These are phyloP conservation scores for Gambusia affinis DNA, from an alignment of 2,113 vertebrate genomes.

Conservation along the genomic window DNA sequence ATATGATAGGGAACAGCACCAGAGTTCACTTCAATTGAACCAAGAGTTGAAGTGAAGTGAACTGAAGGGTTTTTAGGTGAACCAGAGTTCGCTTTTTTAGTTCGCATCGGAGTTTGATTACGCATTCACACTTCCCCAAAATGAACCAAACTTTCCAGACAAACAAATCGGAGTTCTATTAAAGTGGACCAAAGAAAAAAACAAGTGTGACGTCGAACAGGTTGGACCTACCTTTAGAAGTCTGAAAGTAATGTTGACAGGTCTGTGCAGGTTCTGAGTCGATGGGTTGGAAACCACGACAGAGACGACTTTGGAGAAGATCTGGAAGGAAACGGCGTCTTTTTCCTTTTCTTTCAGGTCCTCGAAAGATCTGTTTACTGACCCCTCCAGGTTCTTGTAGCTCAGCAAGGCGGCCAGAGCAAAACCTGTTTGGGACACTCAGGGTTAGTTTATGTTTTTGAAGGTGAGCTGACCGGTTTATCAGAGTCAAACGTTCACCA, in stretches of 20 bases:
- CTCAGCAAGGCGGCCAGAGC: constrained; percentile 77
- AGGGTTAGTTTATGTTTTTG: not conserved
- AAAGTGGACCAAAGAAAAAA: no score
- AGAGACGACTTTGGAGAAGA: constrained; percentile 73
- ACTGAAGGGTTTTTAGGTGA: no score
- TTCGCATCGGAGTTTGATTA: no score
- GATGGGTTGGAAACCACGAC: constrained; percentile 79
- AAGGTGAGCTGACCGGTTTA: not conserved
- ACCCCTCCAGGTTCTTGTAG: constrained; percentile 64
- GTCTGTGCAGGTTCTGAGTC: constrained; percentile 57
- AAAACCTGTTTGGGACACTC: constrained; percentile 64
- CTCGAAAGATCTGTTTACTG: constrained; percentile 64
- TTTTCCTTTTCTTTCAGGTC: constrained; percentile 24
- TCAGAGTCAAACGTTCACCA: constrained; percentile 25
- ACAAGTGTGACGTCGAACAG: not conserved
- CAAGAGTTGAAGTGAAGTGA: no score
- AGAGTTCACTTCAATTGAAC: no score
- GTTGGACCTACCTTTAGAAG: constrained; percentile 60
- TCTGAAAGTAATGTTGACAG: constrained; percentile 76
- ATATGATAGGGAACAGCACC: no score
- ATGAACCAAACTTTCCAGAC: no score
- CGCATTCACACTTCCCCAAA: no score
- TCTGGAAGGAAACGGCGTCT: constrained; percentile 22
- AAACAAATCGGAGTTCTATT: no score
- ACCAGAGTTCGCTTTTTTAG: no score